Conservation (phyloP, 2,888 invertebrate genomes). For the Aphidius colemani region DNA sequence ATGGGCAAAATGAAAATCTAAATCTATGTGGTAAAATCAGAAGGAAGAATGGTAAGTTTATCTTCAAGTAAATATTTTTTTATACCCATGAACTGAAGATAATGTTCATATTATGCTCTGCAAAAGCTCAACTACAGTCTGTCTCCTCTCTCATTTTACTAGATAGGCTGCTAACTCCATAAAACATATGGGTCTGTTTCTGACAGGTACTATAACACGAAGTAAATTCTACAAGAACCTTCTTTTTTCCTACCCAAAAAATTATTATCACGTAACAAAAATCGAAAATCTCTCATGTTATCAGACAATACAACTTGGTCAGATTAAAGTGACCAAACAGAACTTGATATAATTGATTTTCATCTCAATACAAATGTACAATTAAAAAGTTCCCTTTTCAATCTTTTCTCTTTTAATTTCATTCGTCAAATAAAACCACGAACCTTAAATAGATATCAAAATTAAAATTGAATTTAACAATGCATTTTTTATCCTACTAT, state of each 20-base stretch:
- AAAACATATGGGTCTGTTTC: constrained; percentile 46
- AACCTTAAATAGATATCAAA: too few relatives aligned
- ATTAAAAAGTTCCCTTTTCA: too few relatives aligned
- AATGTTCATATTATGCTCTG: constrained; percentile 50
- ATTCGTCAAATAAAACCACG: too few relatives aligned
- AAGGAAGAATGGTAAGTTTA: neutral
- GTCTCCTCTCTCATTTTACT: constrained; percentile 36
- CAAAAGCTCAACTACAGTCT: constrained; percentile 31
- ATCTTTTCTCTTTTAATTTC: too few relatives aligned
- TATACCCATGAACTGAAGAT: constrained; percentile 46
- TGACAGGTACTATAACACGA: constrained; percentile 42
- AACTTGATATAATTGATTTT: too few relatives aligned
- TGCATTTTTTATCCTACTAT: too few relatives aligned
- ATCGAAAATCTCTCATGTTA: too few relatives aligned
- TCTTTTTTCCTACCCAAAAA: too few relatives aligned
- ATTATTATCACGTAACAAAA: too few relatives aligned
- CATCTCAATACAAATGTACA: too few relatives aligned
- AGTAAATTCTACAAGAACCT: neutral
- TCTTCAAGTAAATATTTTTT: constrained; percentile 26
- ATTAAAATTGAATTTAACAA: too few relatives aligned
- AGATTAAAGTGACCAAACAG: neutral
- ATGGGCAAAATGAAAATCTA: constrained; percentile 30
- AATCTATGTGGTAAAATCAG: neutral
- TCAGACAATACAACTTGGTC: neutral
- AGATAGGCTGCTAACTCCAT: constrained; percentile 40